Percentiles rank a stretch among this genome's conserved stretches.
phyloP scores from a whole-genome alignment of 2,888 invertebrate genomes.

The Mythimna albipuncta region DNA sequence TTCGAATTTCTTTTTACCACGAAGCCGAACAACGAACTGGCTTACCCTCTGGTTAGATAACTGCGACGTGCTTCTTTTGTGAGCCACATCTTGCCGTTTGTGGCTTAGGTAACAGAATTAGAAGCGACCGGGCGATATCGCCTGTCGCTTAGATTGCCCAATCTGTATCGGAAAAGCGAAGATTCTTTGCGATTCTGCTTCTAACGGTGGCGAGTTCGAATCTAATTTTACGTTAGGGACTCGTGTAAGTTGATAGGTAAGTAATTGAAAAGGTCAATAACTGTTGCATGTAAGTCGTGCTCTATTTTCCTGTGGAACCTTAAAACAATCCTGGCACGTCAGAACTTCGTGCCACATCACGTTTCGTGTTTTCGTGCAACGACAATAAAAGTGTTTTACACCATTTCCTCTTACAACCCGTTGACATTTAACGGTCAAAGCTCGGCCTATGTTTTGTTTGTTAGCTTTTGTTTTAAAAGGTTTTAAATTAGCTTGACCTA shows the following conservation, averaged over 20 bases:
- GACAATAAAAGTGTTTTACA: constrained; percentile 31
- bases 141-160: constrained; percentile 14
- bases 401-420: constrained; percentile 38
- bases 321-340: constrained; percentile 9
- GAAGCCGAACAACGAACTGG: constrained; percentile 34
- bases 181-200: not conserved
- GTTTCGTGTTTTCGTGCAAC: constrained; percentile 29
- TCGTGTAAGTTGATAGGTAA: not conserved
- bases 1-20: constrained; percentile 32
- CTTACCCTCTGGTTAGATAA: constrained; percentile 33
- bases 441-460: constrained; percentile 22
- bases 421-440: constrained; percentile 44
- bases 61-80: constrained; percentile 45
- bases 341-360: constrained; percentile 16
- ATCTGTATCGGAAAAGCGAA: constrained; percentile 14
- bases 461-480: not conserved
- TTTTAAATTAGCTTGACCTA: constrained; percentile 13
- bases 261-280: not conserved
- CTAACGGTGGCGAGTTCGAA: not conserved
- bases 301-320: constrained; percentile 2
- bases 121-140: constrained; percentile 22
- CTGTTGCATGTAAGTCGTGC: constrained; percentile 15
- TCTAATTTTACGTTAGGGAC: constrained; percentile 17
- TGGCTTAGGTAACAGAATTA: constrained; percentile 35
- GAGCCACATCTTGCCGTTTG: constrained; percentile 29